These are phyloP conservation scores for Eupsittula cactorum DNA, from an alignment of 2,113 vertebrate genomes.

Conservation along the genomic window DNA sequence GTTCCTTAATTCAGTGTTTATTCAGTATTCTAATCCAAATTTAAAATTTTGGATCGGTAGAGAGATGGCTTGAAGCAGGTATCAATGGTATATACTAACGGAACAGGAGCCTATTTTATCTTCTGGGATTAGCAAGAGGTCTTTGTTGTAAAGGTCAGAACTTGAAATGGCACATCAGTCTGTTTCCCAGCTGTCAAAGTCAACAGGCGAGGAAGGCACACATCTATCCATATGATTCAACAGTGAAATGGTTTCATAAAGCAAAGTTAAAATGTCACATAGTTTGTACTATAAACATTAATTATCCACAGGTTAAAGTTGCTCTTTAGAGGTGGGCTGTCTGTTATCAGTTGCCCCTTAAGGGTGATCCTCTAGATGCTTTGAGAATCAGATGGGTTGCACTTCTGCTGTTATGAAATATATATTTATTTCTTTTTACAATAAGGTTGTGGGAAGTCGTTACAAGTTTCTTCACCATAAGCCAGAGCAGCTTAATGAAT, in stretches of 20 bases:
- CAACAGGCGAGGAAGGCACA: background rate
- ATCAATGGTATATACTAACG: background rate
- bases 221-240: background rate
- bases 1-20: background rate
- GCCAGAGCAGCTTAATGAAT: background rate
- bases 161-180: conserved; percentile 5
- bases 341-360: background rate
- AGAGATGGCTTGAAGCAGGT: background rate
- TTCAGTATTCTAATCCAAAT: background rate
- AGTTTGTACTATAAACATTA: background rate
- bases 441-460: background rate
- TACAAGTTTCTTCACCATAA: background rate
- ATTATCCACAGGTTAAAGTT: background rate
- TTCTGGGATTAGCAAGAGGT: background rate
- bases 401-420: background rate
- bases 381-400: background rate
- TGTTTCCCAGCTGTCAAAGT: background rate
- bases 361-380: background rate
- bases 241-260: background rate
- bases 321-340: background rate
- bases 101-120: background rate
- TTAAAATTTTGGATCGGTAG: background rate
- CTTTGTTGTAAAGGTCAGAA: conserved; percentile 33
- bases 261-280: background rate
- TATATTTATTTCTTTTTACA: background rate